Evolutionary conservation across 2,113 vertebrate species (phyloP).

Genomic region (Oreochromis niloticus): DNA sequence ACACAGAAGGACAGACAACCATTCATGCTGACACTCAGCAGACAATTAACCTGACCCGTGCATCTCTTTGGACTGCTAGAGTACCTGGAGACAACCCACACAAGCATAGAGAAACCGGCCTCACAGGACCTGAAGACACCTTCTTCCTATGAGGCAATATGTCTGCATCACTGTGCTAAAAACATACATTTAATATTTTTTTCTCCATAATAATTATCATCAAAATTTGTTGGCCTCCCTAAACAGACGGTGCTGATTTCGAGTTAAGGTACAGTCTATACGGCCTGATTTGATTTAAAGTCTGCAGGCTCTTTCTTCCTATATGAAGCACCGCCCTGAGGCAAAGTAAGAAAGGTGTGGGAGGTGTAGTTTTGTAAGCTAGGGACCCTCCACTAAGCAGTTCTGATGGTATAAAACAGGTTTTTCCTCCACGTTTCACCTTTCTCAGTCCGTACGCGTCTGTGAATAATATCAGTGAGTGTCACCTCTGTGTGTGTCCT

Average conservation of each 20-base stretch:
- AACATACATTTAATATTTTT: neutral
- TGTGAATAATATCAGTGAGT: slow-evolving; percentile 5
- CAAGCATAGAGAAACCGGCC: neutral
- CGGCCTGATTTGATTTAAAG: neutral
- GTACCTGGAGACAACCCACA: neutral
- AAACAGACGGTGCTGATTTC: neutral
- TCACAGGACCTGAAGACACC: neutral
- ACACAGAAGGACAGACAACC: neutral
- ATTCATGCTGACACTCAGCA: neutral
- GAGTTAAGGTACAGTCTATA: neutral
- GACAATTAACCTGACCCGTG: neutral
- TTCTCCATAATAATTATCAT: neutral
- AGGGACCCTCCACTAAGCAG: neutral
- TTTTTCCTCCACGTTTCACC: neutral
- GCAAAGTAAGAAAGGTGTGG: neutral
- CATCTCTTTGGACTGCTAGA: neutral
- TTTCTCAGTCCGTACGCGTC: neutral
- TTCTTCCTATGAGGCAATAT: neutral
- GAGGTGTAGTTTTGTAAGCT: neutral
- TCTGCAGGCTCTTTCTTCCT: neutral
- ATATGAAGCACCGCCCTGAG: neutral
- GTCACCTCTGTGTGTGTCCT: neutral
- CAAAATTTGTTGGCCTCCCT: neutral
- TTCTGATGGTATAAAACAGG: neutral
- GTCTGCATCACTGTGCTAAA: neutral